phyloP scores from a whole-genome alignment of 1,140 invertebrate genomes.

The Zaprionus africanus region DNA sequence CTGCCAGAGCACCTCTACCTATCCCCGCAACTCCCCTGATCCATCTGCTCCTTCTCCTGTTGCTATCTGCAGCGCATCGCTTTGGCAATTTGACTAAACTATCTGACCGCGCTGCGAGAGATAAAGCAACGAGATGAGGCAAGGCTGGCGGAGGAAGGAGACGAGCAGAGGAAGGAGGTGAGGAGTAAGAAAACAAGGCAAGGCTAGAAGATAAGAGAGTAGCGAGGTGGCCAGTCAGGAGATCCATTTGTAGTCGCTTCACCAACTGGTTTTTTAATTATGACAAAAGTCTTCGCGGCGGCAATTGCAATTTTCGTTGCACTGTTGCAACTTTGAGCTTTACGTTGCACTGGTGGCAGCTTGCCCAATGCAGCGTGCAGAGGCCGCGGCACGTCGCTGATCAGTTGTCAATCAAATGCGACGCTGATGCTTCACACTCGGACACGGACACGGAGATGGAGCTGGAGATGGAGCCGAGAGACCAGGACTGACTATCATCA shows the following conservation, averaged over 20 bases:
- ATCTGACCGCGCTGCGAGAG: slow-evolving; percentile 37
- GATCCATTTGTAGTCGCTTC: too few relatives aligned
- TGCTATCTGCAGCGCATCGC: slow-evolving; percentile 7
- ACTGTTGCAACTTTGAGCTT: not conserved
- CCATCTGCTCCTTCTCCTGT: not conserved
- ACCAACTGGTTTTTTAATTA: slow-evolving; percentile 76
- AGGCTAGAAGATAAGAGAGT: not conserved
- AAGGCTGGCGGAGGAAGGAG: not conserved
- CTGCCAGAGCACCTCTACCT: not conserved
- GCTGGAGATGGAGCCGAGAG: not conserved
- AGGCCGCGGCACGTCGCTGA: slow-evolving; percentile 44
- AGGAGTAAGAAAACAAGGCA: not conserved
- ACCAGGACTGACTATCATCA: slow-evolving; percentile 63
- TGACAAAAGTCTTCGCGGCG: slow-evolving; percentile 40
- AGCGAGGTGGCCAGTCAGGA: not conserved
- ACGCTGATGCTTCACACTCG: slow-evolving; percentile 77
- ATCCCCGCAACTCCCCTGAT: not conserved
- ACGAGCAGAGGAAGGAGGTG: not conserved
- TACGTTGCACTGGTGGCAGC: not conserved
- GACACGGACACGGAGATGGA: slow-evolving; percentile 15
- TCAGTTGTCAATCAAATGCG: slow-evolving; percentile 79
- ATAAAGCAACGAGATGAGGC: not conserved
- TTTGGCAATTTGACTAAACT: slow-evolving; percentile 52
- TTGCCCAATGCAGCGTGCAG: not conserved
- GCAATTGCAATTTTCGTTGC: not conserved